Conservation (phyloP, 2,113 vertebrate genomes). For the Pithys albifrons region DNA sequence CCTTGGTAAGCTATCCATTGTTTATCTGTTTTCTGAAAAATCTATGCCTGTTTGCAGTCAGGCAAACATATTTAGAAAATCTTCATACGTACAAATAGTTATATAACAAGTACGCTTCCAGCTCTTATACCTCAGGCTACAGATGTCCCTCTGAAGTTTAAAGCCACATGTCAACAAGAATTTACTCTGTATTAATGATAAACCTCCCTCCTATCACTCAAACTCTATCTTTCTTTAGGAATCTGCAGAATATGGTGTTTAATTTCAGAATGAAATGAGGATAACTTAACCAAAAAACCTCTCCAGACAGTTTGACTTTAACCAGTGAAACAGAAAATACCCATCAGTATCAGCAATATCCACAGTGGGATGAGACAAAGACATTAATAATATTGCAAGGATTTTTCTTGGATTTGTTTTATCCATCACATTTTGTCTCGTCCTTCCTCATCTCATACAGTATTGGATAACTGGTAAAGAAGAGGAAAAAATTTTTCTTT, state of each 20-base stretch:
- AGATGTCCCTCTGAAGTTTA: background rate
- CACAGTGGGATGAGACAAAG: background rate
- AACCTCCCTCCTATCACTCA: background rate
- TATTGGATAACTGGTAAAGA: background rate
- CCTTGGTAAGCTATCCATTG: background rate
- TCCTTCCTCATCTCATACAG: background rate
- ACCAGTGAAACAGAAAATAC: background rate
- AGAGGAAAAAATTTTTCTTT: background rate
- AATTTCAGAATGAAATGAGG: background rate
- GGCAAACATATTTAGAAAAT: background rate
- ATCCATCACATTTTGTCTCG: background rate
- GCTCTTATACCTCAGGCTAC: background rate
- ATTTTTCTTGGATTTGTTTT: background rate
- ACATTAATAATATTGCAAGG: background rate
- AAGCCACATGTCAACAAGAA: background rate
- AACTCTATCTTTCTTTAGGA: background rate
- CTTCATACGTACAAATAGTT: background rate
- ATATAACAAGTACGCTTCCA: background rate
- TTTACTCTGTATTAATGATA: background rate
- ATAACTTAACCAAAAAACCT: background rate
- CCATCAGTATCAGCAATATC: background rate
- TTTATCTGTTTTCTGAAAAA: constrained; percentile 3
- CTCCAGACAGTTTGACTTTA: background rate
- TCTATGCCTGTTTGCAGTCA: background rate
- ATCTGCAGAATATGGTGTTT: background rate